These are phyloP conservation scores for Cataglyphis albicans DNA, from an alignment of 2,888 invertebrate genomes.

Conservation along the genomic window DNA sequence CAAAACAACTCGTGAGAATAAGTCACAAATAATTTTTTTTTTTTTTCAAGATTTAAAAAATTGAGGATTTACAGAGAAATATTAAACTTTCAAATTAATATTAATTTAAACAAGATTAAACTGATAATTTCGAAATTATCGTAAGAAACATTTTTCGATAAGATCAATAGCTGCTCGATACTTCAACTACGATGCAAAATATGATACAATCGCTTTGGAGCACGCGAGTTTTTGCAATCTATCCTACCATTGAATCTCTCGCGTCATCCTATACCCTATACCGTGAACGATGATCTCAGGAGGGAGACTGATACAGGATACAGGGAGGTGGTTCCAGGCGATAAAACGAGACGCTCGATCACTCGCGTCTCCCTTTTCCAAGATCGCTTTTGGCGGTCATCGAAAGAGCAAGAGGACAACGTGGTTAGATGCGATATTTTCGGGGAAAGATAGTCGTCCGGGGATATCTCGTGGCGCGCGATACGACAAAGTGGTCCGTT, in stretches of 20 bases:
- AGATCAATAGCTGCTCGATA: conserved; percentile 21
- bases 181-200: conserved; percentile 56
- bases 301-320: conserved; percentile 74
- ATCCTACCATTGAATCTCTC: conserved; percentile 70
- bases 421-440: conserved; percentile 52
- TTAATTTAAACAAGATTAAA: conserved; percentile 3
- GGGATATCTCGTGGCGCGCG: conserved; percentile 60
- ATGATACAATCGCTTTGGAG: conserved; percentile 63
- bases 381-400: conserved; percentile 49
- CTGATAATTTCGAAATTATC: not conserved
- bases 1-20: not conserved
- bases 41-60: not conserved
- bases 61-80: not conserved
- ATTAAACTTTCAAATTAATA: not conserved
- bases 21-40: not conserved
- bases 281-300: conserved; percentile 73
- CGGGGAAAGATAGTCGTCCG: conserved; percentile 42
- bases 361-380: conserved; percentile 50
- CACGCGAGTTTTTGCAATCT: conserved; percentile 68
- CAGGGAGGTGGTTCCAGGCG: conserved; percentile 55
- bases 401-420: conserved; percentile 52
- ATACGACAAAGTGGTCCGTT: conserved; percentile 59
- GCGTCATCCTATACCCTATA: conserved; percentile 78
- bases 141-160: not conserved
- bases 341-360: conserved; percentile 60